phyloP scores from a whole-genome alignment of 2,888 invertebrate species.

The Amphipyra berbera region DNA sequence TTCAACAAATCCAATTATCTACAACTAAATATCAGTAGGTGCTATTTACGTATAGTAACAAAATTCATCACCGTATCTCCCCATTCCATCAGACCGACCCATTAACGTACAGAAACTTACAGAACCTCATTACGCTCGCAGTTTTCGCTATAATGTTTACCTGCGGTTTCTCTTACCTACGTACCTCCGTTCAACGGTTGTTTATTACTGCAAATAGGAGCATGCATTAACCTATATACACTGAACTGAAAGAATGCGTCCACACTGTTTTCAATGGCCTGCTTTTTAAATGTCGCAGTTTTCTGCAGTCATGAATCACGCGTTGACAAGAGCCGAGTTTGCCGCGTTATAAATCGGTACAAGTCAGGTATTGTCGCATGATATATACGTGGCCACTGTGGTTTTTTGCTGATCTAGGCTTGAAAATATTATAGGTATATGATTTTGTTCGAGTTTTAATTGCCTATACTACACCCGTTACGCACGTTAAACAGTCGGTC shows the following conservation, averaged over 20 bases:
- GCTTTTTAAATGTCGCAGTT: slow-evolving; percentile 64
- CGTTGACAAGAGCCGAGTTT: slow-evolving; percentile 52
- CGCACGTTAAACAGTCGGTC: no score
- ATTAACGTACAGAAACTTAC: slow-evolving; percentile 46
- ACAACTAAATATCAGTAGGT: not conserved
- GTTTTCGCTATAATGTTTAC: slow-evolving; percentile 51
- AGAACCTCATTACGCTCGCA: slow-evolving; percentile 52
- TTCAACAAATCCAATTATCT: slow-evolving; percentile 9
- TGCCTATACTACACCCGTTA: not conserved
- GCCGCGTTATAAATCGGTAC: slow-evolving; percentile 49
- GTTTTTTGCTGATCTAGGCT: slow-evolving; percentile 29
- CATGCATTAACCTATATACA: slow-evolving; percentile 55
- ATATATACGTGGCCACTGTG: slow-evolving; percentile 26
- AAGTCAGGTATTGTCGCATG: slow-evolving; percentile 50
- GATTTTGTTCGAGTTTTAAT: not conserved
- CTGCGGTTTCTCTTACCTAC: slow-evolving; percentile 36
- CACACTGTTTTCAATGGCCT: slow-evolving; percentile 53
- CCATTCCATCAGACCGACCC: slow-evolving; percentile 24
- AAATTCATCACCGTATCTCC: slow-evolving; percentile 37
- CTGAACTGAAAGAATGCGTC: slow-evolving; percentile 48
- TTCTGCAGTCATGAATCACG: slow-evolving; percentile 71
- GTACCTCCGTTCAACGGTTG: slow-evolving; percentile 32
- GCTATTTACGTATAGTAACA: not conserved
- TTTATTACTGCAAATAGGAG: slow-evolving; percentile 59
- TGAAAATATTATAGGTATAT: slow-evolving; percentile 17